These are phyloP conservation scores for Elysia chlorotica DNA, from an alignment of 1,140 invertebrate species.

Conservation along the genomic window DNA sequence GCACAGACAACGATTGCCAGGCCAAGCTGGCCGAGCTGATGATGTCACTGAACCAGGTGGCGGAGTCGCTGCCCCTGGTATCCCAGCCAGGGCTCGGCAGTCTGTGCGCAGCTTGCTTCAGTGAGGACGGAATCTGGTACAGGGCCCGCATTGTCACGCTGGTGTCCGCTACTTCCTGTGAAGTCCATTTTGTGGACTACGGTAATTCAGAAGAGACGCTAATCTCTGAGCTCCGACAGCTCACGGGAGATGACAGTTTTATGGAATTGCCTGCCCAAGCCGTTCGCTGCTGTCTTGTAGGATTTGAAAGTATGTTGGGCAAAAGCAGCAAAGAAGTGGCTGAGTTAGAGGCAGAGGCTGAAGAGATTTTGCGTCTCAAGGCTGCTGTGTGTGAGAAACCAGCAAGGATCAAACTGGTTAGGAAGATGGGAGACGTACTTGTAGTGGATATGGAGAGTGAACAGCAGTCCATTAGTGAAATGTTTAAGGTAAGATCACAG, in stretches of 20 bases:
- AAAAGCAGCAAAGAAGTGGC: neutral
- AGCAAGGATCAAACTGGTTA: neutral
- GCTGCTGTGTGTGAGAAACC: neutral
- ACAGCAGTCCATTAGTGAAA: neutral
- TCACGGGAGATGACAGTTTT: neutral
- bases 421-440: neutral
- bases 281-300: neutral
- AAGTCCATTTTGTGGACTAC: neutral
- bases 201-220: neutral
- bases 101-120: neutral
- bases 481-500: neutral
- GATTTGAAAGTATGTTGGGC: neutral
- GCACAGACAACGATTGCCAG: too few species aligned
- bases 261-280: neutral
- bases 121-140: neutral
- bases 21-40: neutral
- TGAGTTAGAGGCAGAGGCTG: neutral
- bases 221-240: neutral
- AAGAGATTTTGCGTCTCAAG: neutral
- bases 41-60: neutral
- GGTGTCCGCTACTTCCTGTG: neutral
- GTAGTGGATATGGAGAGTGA: neutral
- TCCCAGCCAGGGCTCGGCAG: neutral
- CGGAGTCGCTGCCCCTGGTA: neutral
- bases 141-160: neutral